Evolutionary conservation across 2,113 vertebrate genomes (phyloP), one percentile per base, ranked within the genome.

Genomic region (Notechis scutatus): DNA sequence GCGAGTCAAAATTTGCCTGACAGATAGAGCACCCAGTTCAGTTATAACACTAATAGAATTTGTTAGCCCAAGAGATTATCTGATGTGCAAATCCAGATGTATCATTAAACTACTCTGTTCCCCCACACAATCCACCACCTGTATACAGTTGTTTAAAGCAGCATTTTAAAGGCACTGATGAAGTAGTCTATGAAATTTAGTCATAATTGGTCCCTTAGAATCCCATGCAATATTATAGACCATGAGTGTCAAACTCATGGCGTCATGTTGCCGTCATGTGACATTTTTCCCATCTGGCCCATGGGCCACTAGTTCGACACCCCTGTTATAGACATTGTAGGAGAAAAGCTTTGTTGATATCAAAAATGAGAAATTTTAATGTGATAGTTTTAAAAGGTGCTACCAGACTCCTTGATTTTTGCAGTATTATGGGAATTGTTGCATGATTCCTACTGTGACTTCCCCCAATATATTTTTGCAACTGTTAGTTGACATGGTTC

Each of bases 1-100:
- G 34, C 98, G 97, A 59, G 98, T 94, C 61, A 98, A 97, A 45
- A 98, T 97, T 96, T 98, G 98, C 59, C 98, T 98, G 96, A 90
- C 95, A 91, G 94, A 91, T 7, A 94, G 55, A 91, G 29, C 39
- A 91, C 45, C 61, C 11, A 20, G 11, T 15, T 92, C 52, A 89
- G 7, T 54, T 50, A 7, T 54, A 61, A 29, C 50, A 39, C 21
- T 45, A 26, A 85, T 34, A 86, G 2, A 20, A 54, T 90, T 52
- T 52, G 20, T 55, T 56, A 64, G 8, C 34, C 26, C 4, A 64
- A 23, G 18, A 64, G 23, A 74, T 23, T 20, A 74, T 55, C 59
- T 21, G 21, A 45, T 20, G 4, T 6, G 5, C 34, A 69, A 74
- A 15, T 81, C 14, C 23, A 45, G 54, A 88, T 8, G 3, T 6